These are phyloP conservation scores for Ephydatia muelleri DNA, from an alignment of 37 sponge, comb jelly and placozoan genomes.

Conservation along the genomic window DNA sequence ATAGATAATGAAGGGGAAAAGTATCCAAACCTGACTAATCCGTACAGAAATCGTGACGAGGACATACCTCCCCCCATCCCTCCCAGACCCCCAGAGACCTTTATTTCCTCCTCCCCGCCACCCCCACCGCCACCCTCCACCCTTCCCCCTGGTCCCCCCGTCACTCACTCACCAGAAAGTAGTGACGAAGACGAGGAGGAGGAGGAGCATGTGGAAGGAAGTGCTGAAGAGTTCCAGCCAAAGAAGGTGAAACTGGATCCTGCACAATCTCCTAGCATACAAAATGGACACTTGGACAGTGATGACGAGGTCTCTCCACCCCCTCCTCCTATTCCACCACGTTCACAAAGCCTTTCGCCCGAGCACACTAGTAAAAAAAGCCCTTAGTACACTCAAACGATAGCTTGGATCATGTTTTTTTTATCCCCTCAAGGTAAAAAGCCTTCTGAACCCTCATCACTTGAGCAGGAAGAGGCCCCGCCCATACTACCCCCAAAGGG, in stretches of 20 bases:
- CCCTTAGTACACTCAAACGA: neutral
- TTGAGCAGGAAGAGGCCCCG: constrained; percentile 12
- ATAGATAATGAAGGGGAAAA: constrained; percentile 13
- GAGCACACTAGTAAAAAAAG: neutral
- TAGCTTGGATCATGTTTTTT: neutral
- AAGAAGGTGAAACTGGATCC: constrained; percentile 43
- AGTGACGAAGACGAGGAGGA: neutral
- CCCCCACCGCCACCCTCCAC: constrained; percentile 46
- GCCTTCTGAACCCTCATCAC: too few species aligned
- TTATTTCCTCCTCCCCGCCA: neutral
- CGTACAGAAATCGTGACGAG: constrained; percentile 1
- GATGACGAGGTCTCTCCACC: neutral
- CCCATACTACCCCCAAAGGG: constrained; percentile 43
- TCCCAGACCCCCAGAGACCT: constrained; percentile 58
- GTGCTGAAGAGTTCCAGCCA: neutral
- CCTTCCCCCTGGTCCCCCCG: constrained; percentile 21
- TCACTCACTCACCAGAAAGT: neutral
- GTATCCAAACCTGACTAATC: constrained; percentile 43
- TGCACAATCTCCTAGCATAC: neutral
- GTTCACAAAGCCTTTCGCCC: neutral
- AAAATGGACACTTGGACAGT: neutral
- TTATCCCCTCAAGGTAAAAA: neutral
- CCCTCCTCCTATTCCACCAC: constrained; percentile 22
- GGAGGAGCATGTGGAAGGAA: neutral
- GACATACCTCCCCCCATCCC: constrained; percentile 72